These are phyloP conservation scores for Ericerus pela DNA, from an alignment of 1,140 invertebrate species.

Conservation along the genomic window DNA sequence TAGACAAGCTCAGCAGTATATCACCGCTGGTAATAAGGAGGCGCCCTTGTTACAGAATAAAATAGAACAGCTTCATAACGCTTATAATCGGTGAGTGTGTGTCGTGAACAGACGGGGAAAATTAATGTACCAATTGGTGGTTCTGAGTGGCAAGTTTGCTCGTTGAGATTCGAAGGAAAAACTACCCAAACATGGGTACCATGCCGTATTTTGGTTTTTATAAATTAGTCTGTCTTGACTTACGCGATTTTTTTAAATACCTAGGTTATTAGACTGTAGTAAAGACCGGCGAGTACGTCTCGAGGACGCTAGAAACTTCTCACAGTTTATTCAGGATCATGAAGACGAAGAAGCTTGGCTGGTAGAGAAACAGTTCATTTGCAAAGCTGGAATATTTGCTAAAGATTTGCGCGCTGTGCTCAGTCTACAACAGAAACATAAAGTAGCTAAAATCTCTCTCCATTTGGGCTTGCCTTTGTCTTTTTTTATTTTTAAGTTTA, in stretches of 20 bases:
- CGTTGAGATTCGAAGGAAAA: not conserved
- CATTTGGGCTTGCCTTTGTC: not conserved
- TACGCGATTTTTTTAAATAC: not conserved
- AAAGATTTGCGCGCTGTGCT: constrained; percentile 84
- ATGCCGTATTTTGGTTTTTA: not conserved
- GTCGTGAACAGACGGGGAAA: too few species aligned
- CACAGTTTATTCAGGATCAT: constrained; percentile 87
- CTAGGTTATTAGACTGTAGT: constrained; percentile 49
- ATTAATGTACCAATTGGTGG: too few species aligned
- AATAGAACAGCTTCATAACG: constrained; percentile 51
- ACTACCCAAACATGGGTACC: not conserved
- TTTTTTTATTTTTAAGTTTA: too few species aligned
- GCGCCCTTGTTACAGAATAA: constrained; percentile 48
- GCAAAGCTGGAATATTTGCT: constrained; percentile 72
- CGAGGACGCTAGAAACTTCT: constrained; percentile 83
- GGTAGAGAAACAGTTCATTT: constrained; percentile 81
- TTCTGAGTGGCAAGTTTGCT: too few species aligned
- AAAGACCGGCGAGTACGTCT: constrained; percentile 63
- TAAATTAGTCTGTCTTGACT: not conserved
- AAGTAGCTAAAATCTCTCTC: constrained; percentile 36
- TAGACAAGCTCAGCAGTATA: constrained; percentile 39
- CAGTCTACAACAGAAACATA: constrained; percentile 86
- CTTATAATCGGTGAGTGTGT: constrained; percentile 45
- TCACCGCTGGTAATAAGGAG: constrained; percentile 42
- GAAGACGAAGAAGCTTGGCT: constrained; percentile 89